A percentile compares a stretch with the other conserved stretches of the same genome.
phyloP scores from a whole-genome alignment of 1,140 invertebrate genomes.

The Dolichoris vasculosae region DNA sequence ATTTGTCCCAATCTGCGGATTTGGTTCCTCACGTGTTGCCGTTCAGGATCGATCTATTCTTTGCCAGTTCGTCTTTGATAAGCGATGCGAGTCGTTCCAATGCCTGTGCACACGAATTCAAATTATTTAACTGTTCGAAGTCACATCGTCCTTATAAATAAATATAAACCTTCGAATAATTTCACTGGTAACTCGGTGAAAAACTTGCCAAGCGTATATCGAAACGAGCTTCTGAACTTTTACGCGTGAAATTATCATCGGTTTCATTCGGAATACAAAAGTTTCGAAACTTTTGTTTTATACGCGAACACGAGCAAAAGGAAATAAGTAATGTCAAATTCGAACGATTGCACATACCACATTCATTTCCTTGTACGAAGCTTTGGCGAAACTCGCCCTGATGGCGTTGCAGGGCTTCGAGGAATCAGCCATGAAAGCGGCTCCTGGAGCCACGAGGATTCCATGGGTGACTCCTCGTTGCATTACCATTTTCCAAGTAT shows the following conservation, averaged over 20 bases:
- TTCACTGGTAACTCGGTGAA: background rate
- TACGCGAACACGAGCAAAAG: background rate
- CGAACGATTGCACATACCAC: slow-evolving; percentile 57
- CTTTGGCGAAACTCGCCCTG: slow-evolving; percentile 81
- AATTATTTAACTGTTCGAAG: too few species aligned
- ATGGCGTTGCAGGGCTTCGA: slow-evolving; percentile 78
- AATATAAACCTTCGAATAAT: too few species aligned
- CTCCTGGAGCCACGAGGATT: slow-evolving; percentile 82
- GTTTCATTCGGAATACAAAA: background rate
- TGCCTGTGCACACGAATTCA: slow-evolving; percentile 59
- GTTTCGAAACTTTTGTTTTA: background rate
- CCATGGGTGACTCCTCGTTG: slow-evolving; percentile 76
- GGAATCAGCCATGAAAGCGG: slow-evolving; percentile 79
- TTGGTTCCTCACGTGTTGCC: slow-evolving; percentile 58
- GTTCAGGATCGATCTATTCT: slow-evolving; percentile 57
- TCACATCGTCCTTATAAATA: too few species aligned
- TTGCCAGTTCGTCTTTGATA: slow-evolving; percentile 62
- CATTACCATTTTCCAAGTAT: slow-evolving; percentile 84
- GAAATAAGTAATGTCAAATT: background rate
- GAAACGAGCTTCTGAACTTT: too few species aligned
- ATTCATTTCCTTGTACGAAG: slow-evolving; percentile 79
- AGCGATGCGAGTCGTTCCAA: slow-evolving; percentile 64
- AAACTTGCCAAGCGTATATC: background rate
- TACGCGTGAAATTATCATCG: background rate
- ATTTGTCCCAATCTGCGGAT: background rate